Conservation (phyloP, 2,888 invertebrate species). For the Pollenia griseotomentosa region DNA sequence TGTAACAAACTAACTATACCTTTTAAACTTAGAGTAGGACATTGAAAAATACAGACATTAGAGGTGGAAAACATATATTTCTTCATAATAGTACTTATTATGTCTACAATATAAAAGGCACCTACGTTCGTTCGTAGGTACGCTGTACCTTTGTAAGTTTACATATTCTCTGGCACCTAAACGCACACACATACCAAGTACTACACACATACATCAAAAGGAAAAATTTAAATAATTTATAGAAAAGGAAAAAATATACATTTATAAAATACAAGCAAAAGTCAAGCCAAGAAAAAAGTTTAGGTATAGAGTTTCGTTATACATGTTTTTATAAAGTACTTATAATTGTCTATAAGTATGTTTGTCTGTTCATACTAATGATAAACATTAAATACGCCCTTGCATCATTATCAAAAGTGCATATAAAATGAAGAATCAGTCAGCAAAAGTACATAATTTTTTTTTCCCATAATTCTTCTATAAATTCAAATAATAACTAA, state of each 20-base stretch:
- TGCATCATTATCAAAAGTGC: conserved; percentile 68
- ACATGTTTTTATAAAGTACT: neutral
- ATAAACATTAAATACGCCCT: conserved; percentile 60
- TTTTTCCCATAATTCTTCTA: conserved; percentile 1
- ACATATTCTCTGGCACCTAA: neutral
- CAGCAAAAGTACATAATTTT: conserved; percentile 23
- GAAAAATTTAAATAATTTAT: conserved; percentile 61
- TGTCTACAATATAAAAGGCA: conserved; percentile 67
- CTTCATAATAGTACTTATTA: conserved; percentile 69
- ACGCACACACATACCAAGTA: neutral
- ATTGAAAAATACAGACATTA: conserved; percentile 20
- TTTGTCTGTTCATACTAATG: conserved; percentile 2
- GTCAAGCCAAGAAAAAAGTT: conserved; percentile 26
- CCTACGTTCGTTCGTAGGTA: conserved; percentile 24
- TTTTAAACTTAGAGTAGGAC: conserved; percentile 25
- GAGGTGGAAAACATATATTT: conserved; percentile 35
- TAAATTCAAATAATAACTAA: neutral
- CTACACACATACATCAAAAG: conserved; percentile 49
- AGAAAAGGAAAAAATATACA: conserved; percentile 8
- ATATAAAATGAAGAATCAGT: conserved; percentile 48
- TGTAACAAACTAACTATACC: conserved; percentile 24
- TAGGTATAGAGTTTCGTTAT: neutral
- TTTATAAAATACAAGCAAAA: conserved; percentile 44
- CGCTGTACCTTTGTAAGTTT: conserved; percentile 32
- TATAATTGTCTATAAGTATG: conserved; percentile 19